Percentiles rank a stretch among this genome's conserved stretches.
These are phyloP conservation scores for Temnothorax curvispinosus DNA, from an alignment of 1,140 invertebrate species.

Conservation along the genomic window DNA sequence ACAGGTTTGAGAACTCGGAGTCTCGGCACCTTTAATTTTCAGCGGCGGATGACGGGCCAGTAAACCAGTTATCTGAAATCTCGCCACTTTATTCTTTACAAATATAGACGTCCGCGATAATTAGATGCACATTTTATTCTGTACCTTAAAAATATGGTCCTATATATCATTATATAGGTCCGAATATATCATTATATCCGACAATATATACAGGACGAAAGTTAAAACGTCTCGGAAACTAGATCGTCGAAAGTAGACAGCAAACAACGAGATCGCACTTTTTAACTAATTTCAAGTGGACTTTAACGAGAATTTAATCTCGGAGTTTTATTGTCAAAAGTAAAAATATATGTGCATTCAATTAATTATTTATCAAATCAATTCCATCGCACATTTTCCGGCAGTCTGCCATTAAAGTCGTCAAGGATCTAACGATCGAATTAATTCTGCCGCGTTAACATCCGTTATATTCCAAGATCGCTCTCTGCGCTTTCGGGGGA, in stretches of 20 bases:
- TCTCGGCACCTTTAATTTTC: constrained; percentile 10
- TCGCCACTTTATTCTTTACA: background rate
- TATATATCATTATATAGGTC: background rate
- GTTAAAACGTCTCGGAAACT: background rate
- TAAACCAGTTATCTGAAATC: constrained; percentile 5
- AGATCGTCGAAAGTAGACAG: background rate
- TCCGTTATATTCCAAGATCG: background rate
- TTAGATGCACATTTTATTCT: background rate
- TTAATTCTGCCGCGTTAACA: background rate
- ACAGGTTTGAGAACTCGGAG: background rate
- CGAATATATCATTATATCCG: background rate
- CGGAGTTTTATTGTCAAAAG: background rate
- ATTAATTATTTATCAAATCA: background rate
- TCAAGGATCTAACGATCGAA: background rate
- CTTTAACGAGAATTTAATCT: background rate
- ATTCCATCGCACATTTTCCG: background rate
- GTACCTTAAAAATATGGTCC: background rate
- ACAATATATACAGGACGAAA: background rate
- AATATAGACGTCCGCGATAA: background rate
- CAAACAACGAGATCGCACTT: background rate
- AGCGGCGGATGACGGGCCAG: background rate
- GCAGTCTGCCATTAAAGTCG: background rate
- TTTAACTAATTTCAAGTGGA: background rate
- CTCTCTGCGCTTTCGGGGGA: no score
- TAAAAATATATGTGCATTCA: background rate